Evolutionary conservation across 2,113 vertebrate genomes (phyloP).

Genomic region (Brachirus orientalis): DNA sequence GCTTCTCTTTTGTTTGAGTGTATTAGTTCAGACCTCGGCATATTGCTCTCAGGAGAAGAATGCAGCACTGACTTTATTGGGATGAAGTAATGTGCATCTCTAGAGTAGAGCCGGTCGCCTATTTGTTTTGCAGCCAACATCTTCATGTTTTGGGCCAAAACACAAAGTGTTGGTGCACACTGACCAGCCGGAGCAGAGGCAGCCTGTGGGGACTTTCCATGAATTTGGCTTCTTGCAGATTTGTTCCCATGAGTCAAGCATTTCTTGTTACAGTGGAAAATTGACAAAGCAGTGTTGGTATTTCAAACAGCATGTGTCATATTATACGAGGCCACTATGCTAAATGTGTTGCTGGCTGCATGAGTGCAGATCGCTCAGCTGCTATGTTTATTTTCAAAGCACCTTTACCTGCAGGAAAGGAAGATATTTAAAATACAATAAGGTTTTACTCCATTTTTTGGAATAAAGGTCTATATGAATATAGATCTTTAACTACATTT

Average conservation of each 20-base stretch:
- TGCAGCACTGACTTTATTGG: slow-evolving; percentile 25
- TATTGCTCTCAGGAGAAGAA: slow-evolving; percentile 25
- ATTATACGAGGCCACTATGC: slow-evolving; percentile 57
- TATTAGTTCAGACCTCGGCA: slow-evolving; percentile 32
- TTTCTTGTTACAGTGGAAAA: slow-evolving; percentile 73
- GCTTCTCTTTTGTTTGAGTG: slow-evolving; percentile 30
- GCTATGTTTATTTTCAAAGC: slow-evolving; percentile 29
- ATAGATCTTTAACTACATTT: no score
- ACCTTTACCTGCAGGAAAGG: slow-evolving; percentile 27
- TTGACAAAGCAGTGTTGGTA: slow-evolving; percentile 72
- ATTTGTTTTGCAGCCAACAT: slow-evolving; percentile 57
- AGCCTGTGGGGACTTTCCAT: slow-evolving; percentile 67
- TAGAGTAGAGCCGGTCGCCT: slow-evolving; percentile 14
- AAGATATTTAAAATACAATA: no score
- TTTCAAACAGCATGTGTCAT: slow-evolving; percentile 76
- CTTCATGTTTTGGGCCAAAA: slow-evolving; percentile 63
- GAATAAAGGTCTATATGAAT: no score
- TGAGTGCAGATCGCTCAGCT: slow-evolving; percentile 19
- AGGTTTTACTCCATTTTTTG: no score
- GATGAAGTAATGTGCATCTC: slow-evolving; percentile 21
- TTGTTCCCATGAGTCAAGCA: slow-evolving; percentile 58
- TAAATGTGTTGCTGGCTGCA: slow-evolving; percentile 20
- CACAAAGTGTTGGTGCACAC: slow-evolving; percentile 44
- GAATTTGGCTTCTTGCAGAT: slow-evolving; percentile 67
- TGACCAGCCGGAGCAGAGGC: neutral